A percentile compares a stretch with the other conserved stretches of the same genome.
Conservation (phyloP, 2,888 invertebrate species). For the Leptinotarsa rubiginosa region DNA sequence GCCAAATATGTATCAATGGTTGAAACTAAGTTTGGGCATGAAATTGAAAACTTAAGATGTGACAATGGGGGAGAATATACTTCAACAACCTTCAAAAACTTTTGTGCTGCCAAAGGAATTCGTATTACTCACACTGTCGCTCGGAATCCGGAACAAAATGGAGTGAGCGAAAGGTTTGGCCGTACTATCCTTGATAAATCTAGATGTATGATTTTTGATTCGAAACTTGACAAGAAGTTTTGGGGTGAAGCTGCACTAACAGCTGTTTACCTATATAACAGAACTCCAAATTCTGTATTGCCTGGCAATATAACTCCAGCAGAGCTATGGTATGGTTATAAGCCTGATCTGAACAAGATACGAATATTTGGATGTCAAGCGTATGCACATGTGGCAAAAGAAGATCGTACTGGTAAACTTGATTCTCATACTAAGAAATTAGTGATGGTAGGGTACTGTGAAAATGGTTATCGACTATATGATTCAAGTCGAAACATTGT, state of each 20-base stretch:
- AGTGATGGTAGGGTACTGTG: not conserved
- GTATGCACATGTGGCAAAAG: not conserved
- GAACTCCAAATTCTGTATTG: too few species aligned
- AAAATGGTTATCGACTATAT: slow-evolving; percentile 8
- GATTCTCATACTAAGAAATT: not conserved
- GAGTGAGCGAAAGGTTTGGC: slow-evolving; percentile 30
- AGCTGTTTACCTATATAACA: too few species aligned
- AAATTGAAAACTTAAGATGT: slow-evolving; percentile 45
- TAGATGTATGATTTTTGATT: too few species aligned
- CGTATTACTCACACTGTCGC: slow-evolving; percentile 43
- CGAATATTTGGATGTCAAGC: too few species aligned
- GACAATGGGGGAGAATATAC: slow-evolving; percentile 38
- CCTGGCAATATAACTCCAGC: slow-evolving; percentile 32
- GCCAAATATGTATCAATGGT: too few species aligned
- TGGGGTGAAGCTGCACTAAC: too few species aligned
- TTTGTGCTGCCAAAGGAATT: slow-evolving; percentile 43
- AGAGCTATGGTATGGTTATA: slow-evolving; percentile 45
- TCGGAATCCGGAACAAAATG: slow-evolving; percentile 52
- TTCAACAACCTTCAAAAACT: slow-evolving; percentile 37
- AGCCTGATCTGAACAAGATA: slow-evolving; percentile 31
- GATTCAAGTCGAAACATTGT: not conserved
- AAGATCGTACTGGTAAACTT: too few species aligned
- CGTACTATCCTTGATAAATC: slow-evolving; percentile 48
- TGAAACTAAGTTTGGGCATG: slow-evolving; percentile 39
- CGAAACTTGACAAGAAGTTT: too few species aligned